Base-by-base conservation (phyloP, 2,888 invertebrate species). In the Ernsta delagoae region DNA sequence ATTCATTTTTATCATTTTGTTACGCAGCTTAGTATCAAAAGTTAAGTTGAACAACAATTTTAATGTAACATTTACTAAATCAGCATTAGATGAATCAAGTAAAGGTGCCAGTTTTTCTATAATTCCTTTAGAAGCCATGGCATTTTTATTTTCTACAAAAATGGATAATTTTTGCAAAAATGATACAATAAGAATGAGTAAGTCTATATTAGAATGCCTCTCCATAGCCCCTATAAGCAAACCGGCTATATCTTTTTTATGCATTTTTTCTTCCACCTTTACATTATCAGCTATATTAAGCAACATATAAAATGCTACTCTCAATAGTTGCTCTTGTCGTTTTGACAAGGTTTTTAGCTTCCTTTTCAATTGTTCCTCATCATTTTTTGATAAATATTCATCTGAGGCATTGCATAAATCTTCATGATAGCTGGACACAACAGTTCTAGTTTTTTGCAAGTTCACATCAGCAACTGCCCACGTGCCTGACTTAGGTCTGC, bases 261-360 rank as follows among this genome's bases (percentile, higher is more conserved):
- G 96, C 98, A 99, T 99, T 94, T 99, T 99, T 88, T 98, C 97
- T 89, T 99, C 99, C 3, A 99, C 97, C 85, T 97, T 97, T 7
- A 97, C 95, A 93, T 99, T 99, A 88, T 99, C 98, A 4, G 99
- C 97, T 87, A 99, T 97, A 86, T 99, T 99, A 62, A 99, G 92
- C 66, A 99, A 93, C 83, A 99, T 94, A 87, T 98, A 98, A 86
- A 98, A 98, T 3, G 98, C 97, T 59, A 98, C 98, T 86, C 98
- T 94, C 43, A 99, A 90, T 31, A 99, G 93, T 82, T 98, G 98
- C 81, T 99, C 98, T 85, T 99, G 99, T 87, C 99, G 98, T 80
- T 96, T 97, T 11, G 98, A 97, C 70, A 98, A 94, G 50, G 96
- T 95, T 81, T 96, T 96, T 61, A 97, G 94, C 85, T 97, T 97